These are phyloP conservation scores for Microchrysa polita DNA, from an alignment of 2,888 invertebrate species.

Conservation along the genomic window DNA sequence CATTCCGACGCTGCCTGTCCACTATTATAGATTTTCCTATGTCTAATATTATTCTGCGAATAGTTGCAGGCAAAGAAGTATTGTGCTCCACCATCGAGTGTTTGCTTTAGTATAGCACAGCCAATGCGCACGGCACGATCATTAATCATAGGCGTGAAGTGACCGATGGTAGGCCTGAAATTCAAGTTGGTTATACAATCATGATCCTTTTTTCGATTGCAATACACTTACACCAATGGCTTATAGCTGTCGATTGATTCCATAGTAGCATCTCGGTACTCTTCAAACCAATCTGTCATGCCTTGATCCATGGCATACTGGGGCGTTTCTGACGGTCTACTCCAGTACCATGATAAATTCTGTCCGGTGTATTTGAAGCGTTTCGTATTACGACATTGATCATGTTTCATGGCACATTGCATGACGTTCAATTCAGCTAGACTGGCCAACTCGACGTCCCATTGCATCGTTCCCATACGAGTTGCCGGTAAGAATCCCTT, in stretches of 20 bases:
- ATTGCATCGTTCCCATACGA: slow-evolving; percentile 22
- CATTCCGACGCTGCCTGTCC: background rate
- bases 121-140: slow-evolving; percentile 2
- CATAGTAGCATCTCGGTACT: background rate
- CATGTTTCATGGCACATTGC: slow-evolving; percentile 35
- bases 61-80: slow-evolving; percentile 10
- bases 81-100: background rate
- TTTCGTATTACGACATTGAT: slow-evolving; percentile 33
- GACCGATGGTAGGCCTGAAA: slow-evolving; percentile 11
- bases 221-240: background rate
- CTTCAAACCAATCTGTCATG: slow-evolving; percentile 1
- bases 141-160: slow-evolving; percentile 2
- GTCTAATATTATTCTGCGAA: background rate
- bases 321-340: background rate
- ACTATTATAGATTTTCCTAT: background rate
- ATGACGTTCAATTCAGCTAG: slow-evolving; percentile 18
- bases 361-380: slow-evolving; percentile 35
- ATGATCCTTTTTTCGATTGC: no score
- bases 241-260: background rate
- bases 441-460: slow-evolving; percentile 31
- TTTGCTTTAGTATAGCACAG: background rate
- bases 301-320: background rate
- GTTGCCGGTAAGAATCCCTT: background rate
- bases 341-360: slow-evolving; percentile 25
- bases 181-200: background rate